Percentiles rank a stretch among this genome's conserved stretches.
These are phyloP conservation scores for Lithophane semibrunnea DNA, from an alignment of 2,888 invertebrate species.

Conservation along the genomic window DNA sequence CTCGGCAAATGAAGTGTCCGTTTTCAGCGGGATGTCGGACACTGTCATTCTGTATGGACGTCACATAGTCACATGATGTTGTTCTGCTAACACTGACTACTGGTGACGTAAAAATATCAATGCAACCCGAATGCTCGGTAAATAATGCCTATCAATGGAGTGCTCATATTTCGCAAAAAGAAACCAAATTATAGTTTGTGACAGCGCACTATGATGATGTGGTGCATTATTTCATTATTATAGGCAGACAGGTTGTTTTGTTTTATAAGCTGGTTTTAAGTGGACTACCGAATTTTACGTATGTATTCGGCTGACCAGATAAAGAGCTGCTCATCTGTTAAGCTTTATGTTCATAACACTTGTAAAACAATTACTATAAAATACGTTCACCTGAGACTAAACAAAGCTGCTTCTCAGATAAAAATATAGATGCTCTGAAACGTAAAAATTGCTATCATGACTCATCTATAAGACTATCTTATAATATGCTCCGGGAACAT, in stretches of 20 bases:
- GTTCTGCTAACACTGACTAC: conserved; percentile 1
- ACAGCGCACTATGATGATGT: not conserved
- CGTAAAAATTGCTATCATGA: conserved; percentile 39
- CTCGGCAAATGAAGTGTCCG: not conserved
- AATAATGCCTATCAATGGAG: not conserved
- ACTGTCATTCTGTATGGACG: not conserved
- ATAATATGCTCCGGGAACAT: conserved; percentile 38
- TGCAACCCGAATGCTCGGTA: not conserved
- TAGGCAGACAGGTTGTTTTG: not conserved
- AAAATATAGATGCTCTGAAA: conserved; percentile 58
- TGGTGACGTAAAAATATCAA: too few species aligned
- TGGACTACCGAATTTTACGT: not conserved
- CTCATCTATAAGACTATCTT: conserved; percentile 36
- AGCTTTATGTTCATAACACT: conserved; percentile 33
- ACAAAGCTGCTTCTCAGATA: conserved; percentile 50
- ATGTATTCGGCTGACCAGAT: not conserved
- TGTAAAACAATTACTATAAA: conserved; percentile 31
- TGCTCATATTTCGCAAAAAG: not conserved
- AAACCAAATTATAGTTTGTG: conserved; percentile 3
- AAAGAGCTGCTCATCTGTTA: not conserved
- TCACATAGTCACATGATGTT: too few species aligned
- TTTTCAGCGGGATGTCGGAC: not conserved
- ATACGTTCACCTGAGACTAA: conserved; percentile 58
- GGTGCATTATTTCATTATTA: not conserved
- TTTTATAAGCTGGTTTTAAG: not conserved